Evolutionary conservation across 2,113 vertebrate genomes (phyloP).

Genomic region (Drymodes brunneopygia): DNA sequence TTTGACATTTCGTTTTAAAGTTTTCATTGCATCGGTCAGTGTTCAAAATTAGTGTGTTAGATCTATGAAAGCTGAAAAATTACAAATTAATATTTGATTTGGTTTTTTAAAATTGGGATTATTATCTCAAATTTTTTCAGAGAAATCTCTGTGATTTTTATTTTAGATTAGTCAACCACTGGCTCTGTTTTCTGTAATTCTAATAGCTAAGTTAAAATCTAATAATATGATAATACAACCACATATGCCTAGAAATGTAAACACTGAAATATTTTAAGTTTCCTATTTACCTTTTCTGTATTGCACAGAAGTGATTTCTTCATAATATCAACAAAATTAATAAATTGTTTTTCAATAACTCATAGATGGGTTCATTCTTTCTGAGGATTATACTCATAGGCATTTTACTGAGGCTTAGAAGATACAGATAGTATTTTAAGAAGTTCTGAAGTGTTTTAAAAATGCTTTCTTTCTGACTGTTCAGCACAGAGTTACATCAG

Average conservation of each 20-base stretch:
- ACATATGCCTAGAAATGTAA: background rate
- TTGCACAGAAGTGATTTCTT: background rate
- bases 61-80: background rate
- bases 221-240: background rate
- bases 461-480: background rate
- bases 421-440: fast-evolving
- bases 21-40: background rate
- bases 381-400: background rate
- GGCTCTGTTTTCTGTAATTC: background rate
- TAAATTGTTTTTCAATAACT: background rate
- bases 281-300: background rate
- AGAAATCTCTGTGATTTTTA: background rate
- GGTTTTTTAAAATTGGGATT: background rate
- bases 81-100: background rate
- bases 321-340: background rate
- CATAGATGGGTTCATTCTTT: background rate
- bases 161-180: background rate
- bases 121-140: background rate
- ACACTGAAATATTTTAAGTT: background rate
- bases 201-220: background rate
- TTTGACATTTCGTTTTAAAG: background rate
- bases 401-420: background rate
- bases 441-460: background rate
- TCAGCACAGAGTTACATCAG: background rate
- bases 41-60: background rate